Conservation (phyloP, 2,888 invertebrate genomes). For the Ochlodes sylvanus region DNA sequence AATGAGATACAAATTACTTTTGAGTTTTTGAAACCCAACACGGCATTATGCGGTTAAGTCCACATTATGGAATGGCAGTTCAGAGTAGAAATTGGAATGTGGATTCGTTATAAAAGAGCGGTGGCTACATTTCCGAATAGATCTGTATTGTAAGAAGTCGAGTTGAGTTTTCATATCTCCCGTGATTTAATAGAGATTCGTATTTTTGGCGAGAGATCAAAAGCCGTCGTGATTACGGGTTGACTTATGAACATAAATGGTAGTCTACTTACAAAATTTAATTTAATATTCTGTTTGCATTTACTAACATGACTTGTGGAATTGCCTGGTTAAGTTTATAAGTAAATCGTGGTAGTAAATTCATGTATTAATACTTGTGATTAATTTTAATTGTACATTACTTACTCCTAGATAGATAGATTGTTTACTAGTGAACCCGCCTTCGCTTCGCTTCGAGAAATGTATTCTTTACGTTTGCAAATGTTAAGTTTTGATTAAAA, state of each 20-base stretch:
- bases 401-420: too few species aligned
- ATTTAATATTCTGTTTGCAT: conserved; percentile 15
- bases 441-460: too few species aligned
- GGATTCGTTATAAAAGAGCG: conserved; percentile 21
- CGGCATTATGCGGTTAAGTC: conserved; percentile 31
- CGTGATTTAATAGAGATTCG: conserved; percentile 27
- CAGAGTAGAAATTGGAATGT: conserved; percentile 14
- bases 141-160: conserved; percentile 27
- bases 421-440: too few species aligned
- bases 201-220: conserved; percentile 32
- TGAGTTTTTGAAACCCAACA: neutral
- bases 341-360: too few species aligned
- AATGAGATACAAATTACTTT: conserved; percentile 6
- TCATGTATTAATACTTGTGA: too few species aligned
- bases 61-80: conserved; percentile 20
- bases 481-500: too few species aligned
- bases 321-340: too few species aligned
- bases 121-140: conserved; percentile 29
- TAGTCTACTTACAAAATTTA: conserved; percentile 23
- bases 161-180: conserved; percentile 28
- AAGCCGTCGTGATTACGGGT: conserved; percentile 31
- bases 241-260: conserved; percentile 26
- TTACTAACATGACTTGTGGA: too few species aligned
- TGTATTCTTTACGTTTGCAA: too few species aligned
- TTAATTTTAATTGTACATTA: too few species aligned